A percentile compares a stretch with the other conserved stretches of the same genome.
Evolutionary conservation across 2,888 invertebrate species (phyloP).

Genomic region (Rhagonycha fulva): DNA sequence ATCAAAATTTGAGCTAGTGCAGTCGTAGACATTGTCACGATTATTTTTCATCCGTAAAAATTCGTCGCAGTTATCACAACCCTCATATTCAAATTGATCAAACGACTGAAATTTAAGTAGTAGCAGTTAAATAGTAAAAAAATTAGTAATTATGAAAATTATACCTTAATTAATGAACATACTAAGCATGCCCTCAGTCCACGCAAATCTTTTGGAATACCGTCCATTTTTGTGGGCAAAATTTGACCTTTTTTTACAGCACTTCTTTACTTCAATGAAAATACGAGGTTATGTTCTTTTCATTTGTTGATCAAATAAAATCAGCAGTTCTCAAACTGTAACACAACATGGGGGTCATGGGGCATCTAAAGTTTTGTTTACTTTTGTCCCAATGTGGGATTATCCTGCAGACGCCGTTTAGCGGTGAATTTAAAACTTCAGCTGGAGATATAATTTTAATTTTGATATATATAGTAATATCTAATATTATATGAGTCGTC

Average conservation of each 20-base stretch:
- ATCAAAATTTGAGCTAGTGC: slow-evolving; percentile 97
- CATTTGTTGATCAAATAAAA: no score
- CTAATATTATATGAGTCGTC: no score
- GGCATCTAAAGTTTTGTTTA: no score
- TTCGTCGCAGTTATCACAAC: slow-evolving; percentile 98
- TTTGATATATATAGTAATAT: no score
- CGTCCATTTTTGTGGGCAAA: slow-evolving; percentile 53
- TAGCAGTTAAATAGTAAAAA: neutral
- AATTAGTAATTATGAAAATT: neutral
- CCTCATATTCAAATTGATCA: slow-evolving; percentile 96
- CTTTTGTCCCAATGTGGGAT: no score
- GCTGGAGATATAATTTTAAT: no score
- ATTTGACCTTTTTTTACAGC: neutral
- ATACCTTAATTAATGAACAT: slow-evolving; percentile 75
- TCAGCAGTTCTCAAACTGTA: no score
- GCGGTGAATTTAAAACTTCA: no score
- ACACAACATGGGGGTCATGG: no score
- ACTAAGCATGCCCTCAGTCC: slow-evolving; percentile 74
- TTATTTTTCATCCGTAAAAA: slow-evolving; percentile 95
- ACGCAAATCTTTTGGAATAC: slow-evolving; percentile 73
- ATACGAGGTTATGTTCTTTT: neutral
- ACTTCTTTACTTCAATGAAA: neutral
- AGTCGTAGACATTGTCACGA: slow-evolving; percentile 95
- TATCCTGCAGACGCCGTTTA: no score
- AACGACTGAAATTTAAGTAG: slow-evolving; percentile 74